Base-by-base conservation (phyloP, 2,113 vertebrate genomes). In the Trematomus loennbergii region DNA sequence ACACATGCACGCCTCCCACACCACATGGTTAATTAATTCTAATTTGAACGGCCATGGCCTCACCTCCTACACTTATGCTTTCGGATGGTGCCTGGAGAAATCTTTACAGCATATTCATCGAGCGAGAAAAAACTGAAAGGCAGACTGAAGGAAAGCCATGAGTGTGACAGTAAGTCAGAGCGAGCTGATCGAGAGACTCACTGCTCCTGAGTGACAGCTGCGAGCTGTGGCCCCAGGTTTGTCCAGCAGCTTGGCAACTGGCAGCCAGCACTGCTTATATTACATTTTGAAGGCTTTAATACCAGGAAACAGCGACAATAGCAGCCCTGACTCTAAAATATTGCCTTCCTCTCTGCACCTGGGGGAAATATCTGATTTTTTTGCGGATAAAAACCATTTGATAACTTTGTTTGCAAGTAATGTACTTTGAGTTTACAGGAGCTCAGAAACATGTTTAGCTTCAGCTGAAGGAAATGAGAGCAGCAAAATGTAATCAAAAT, bases 11-110 rank as follows among this genome's bases (percentile, higher is more conserved):
- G 73, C 82, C 84, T 86, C 90, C 88, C 85, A 93, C 93, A 89
- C 83, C 75, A 59, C 86, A 86, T 18, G 87, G 79, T 87, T 90
- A 88, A 93, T 94, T 87, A 87, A 92, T 92, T 92, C 89, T 87
- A 91, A 92, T 92, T 90, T 87, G 84, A 88, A 88, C 55, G 69
- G 55, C 87, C 60, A 73, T 85, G 84, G 89, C 87, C 86, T 93
- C 91, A 88, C 88, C 90, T 89, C 93, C 92, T 75, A 92, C 93
- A 81, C 92, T 76, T 59, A 2, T 82, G 88, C 82, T 86, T 90
- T 75, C 69, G 65, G 65, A 88, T 71, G 77, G 77, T 22, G 87
- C 72, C 83, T 73, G 63, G 62, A 89, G 84, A 81, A 81, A 84
- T 86, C 66, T 33, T 10, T 70, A 49, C 57, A 58, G 77, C 69